These are phyloP conservation scores for Verasper variegatus DNA, from an alignment of 2,113 vertebrate genomes.

Conservation along the genomic window DNA sequence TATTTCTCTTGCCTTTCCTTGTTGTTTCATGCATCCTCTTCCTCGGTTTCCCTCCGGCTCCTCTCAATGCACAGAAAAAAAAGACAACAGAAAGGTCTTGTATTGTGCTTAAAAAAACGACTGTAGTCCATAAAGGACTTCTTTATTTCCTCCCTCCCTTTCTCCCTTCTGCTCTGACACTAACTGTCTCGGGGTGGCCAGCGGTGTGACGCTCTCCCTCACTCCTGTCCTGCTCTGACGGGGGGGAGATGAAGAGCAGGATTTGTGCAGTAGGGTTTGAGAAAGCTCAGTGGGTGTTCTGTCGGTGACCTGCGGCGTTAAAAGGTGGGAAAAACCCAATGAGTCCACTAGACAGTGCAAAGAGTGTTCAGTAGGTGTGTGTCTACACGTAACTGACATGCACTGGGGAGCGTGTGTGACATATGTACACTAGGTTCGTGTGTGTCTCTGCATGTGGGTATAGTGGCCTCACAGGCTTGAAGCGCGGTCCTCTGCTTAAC, in stretches of 20 bases:
- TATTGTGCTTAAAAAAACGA: slow-evolving; percentile 51
- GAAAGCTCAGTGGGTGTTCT: slow-evolving; percentile 48
- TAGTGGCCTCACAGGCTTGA: slow-evolving; percentile 25
- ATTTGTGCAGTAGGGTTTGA: slow-evolving; percentile 17
- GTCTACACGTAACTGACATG: slow-evolving; percentile 19
- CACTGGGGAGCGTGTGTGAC: slow-evolving; percentile 7
- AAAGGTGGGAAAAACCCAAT: slow-evolving; percentile 49
- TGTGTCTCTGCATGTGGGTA: slow-evolving; percentile 22
- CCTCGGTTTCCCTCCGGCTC: not conserved
- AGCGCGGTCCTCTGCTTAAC: slow-evolving; percentile 33
- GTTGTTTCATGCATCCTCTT: not conserved
- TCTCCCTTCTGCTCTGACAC: slow-evolving; percentile 56
- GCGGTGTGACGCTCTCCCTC: slow-evolving; percentile 35
- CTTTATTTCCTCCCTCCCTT: slow-evolving; percentile 55
- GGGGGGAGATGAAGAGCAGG: slow-evolving; percentile 28
- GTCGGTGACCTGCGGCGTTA: slow-evolving; percentile 47
- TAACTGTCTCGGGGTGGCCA: slow-evolving; percentile 57
- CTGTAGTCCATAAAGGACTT: slow-evolving; percentile 59
- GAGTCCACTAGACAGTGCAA: slow-evolving; percentile 30
- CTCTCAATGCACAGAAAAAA: slow-evolving; percentile 5
- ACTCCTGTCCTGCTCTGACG: slow-evolving; percentile 10
- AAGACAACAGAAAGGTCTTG: slow-evolving; percentile 55
- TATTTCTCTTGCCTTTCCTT: slow-evolving; percentile 10
- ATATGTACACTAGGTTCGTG: slow-evolving; percentile 7
- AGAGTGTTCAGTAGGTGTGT: slow-evolving; percentile 31